phyloP scores from a whole-genome alignment of 2,797 vertebrate species.

The Thripadectes ignobilis region DNA sequence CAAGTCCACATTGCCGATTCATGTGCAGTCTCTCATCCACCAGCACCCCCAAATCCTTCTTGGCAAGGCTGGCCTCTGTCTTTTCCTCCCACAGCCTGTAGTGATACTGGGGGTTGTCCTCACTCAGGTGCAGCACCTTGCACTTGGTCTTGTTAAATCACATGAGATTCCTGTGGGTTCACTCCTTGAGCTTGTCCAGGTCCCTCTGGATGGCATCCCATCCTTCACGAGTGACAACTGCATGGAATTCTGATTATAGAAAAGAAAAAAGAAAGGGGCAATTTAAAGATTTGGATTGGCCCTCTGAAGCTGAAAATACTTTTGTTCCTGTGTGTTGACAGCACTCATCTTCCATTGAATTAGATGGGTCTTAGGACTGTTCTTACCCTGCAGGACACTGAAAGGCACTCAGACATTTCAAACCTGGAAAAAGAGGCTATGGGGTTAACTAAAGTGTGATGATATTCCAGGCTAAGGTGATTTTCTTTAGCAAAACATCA shows the following conservation, averaged over 20 bases:
- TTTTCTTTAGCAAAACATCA: not conserved
- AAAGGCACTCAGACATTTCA: not conserved
- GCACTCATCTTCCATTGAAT: not conserved
- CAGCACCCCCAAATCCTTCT: not conserved
- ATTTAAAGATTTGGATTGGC: not conserved
- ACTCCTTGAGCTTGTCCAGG: not conserved
- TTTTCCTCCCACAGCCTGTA: not conserved
- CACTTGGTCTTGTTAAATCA: not conserved
- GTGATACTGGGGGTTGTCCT: accelerated
- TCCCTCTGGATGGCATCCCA: not conserved
- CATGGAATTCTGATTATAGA: not conserved
- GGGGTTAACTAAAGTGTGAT: not conserved
- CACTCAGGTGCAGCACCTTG: not conserved
- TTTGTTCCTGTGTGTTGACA: not conserved
- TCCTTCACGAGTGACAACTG: not conserved
- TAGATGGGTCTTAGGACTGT: not conserved
- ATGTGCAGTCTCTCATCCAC: not conserved
- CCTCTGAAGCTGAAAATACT: not conserved
- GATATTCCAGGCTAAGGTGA: not conserved
- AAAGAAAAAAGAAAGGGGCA: not conserved
- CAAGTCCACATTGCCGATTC: not conserved
- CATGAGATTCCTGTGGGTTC: not conserved
- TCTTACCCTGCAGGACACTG: not conserved
- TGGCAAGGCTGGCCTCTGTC: not conserved
- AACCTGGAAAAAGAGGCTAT: not conserved